These are phyloP conservation scores for Lordiphosa fenestrarum DNA, from an alignment of 2,888 invertebrate species.

Conservation along the genomic window DNA sequence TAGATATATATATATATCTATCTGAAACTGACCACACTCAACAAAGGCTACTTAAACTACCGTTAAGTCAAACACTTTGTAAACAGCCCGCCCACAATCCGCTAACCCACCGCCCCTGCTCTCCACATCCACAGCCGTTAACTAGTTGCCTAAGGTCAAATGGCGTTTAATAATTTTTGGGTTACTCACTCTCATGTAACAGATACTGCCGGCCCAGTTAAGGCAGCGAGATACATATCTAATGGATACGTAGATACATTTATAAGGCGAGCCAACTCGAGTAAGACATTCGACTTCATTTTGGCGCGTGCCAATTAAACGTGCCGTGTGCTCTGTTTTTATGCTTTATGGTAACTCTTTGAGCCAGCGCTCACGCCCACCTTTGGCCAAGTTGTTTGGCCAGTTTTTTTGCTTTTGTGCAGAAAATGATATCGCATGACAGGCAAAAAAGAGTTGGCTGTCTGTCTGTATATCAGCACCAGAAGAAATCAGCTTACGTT, in stretches of 20 bases:
- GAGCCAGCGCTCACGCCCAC: slow-evolving; percentile 35
- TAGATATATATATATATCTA: slow-evolving; percentile 2
- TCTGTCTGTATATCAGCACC: too few species aligned
- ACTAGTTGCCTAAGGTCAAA: slow-evolving; percentile 68
- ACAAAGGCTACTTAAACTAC: slow-evolving; percentile 53
- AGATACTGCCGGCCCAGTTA: slow-evolving; percentile 17
- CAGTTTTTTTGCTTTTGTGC: slow-evolving; percentile 1
- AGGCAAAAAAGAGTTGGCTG: slow-evolving; percentile 16
- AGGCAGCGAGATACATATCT: slow-evolving; percentile 53
- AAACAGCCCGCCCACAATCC: slow-evolving; percentile 35
- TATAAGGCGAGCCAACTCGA: slow-evolving; percentile 20
- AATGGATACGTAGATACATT: slow-evolving; percentile 45
- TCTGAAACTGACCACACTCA: slow-evolving; percentile 50
- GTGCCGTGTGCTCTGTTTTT: slow-evolving; percentile 32
- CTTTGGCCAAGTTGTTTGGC: slow-evolving; percentile 19
- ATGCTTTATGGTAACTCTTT: slow-evolving; percentile 20
- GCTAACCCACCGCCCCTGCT: not conserved
- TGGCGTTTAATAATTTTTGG: slow-evolving; percentile 72
- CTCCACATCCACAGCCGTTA: not conserved
- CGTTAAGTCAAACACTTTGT: slow-evolving; percentile 59
- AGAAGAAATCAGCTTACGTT: too few species aligned
- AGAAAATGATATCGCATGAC: slow-evolving; percentile 34
- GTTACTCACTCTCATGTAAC: slow-evolving; percentile 40
- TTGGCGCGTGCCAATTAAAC: slow-evolving; percentile 72
- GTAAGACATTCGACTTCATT: slow-evolving; percentile 61